Base-by-base conservation (phyloP, 2,797 vertebrate genomes). In the Eospalax fontanierii region DNA sequence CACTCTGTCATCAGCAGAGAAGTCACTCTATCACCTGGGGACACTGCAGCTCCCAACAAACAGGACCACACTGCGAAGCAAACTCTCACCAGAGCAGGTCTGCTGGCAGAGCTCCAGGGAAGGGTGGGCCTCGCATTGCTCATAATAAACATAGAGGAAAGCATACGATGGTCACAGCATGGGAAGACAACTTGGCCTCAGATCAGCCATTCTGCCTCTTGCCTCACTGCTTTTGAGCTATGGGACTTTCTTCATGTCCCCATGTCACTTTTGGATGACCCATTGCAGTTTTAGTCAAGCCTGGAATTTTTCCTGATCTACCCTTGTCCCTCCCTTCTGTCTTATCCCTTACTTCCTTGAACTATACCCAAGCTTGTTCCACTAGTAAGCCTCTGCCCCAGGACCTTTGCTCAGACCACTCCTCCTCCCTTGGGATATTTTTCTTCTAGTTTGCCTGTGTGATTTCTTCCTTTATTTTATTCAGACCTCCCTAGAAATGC, bases 1-100 rank as follows among this genome's bases (percentile, higher is more conserved):
- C 90, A 16, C 79, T 82, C 97, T 93, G 95, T 90, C 96, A 85
- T 90, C 97, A 97, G 97, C 90, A 0, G 65, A 57, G 91, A 38
- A 66, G 57, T 0, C 2, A 46, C 70, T n/a, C 30, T 61, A 28
- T 90, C 90, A 84, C 95, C 94, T 22, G 87, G 16, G 59, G 76
- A 89, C 74, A n/a, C 74, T 61, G 90, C 74, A 3, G 46, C 76
- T 28, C 87, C 82, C 61, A 83, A 83, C 0, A 26, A 71, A 24
- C 5, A 40, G 86, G 57, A 81, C 57, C 63, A 14, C 12, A 4
- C 38, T 18, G 0, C 86, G 24, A n/a, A 65, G 46, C 59, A 76
- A 76, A 21, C 35, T 57, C 83, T 46, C 9, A 24, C 40, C 18
- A 26, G 86, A 21, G 16, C 22, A 1, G 38, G n/a, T 19, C 28